A percentile compares a stretch with the other conserved stretches of the same genome.
phyloP scores from a whole-genome alignment of 2,113 vertebrate genomes.

The Macheiramphus alcinus region DNA sequence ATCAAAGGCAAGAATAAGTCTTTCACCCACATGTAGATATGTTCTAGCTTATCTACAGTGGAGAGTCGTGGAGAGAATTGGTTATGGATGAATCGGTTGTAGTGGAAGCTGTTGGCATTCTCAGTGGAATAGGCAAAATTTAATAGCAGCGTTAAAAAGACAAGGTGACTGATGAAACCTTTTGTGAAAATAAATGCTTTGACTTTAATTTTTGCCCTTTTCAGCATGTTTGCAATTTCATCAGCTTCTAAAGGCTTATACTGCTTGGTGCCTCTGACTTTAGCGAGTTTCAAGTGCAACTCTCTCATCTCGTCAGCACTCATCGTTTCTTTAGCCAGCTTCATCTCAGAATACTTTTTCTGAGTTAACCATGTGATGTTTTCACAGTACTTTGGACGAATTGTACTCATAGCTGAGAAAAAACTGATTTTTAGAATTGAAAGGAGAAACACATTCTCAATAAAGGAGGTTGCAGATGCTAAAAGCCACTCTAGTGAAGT shows the following conservation, averaged over 20 bases:
- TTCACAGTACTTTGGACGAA: background rate
- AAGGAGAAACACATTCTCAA: conserved; percentile 43
- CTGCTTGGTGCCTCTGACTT: background rate
- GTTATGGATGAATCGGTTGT: conserved; percentile 8
- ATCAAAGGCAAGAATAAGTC: conserved; percentile 39
- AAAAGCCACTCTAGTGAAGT: conserved; percentile 70
- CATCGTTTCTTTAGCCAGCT: background rate
- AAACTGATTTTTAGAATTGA: conserved; percentile 37
- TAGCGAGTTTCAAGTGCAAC: background rate
- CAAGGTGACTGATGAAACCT: background rate
- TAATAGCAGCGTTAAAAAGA: conserved; percentile 49
- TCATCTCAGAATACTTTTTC: conserved; percentile 2
- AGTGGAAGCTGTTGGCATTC: conserved; percentile 20
- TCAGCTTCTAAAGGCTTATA: conserved; percentile 55
- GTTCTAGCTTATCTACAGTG: background rate
- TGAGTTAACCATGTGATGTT: conserved; percentile 52
- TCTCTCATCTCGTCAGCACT: background rate
- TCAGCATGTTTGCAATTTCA: conserved; percentile 18
- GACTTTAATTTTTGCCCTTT: background rate
- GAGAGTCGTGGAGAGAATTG: conserved; percentile 39
- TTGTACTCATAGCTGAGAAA: background rate
- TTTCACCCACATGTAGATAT: conserved; percentile 51
- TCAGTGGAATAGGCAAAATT: background rate
- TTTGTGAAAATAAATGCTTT: conserved; percentile 25
- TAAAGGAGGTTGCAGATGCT: conserved; percentile 51